Evolutionary conservation across 2,888 invertebrate species (phyloP).

Genomic region (Eulithis testata): DNA sequence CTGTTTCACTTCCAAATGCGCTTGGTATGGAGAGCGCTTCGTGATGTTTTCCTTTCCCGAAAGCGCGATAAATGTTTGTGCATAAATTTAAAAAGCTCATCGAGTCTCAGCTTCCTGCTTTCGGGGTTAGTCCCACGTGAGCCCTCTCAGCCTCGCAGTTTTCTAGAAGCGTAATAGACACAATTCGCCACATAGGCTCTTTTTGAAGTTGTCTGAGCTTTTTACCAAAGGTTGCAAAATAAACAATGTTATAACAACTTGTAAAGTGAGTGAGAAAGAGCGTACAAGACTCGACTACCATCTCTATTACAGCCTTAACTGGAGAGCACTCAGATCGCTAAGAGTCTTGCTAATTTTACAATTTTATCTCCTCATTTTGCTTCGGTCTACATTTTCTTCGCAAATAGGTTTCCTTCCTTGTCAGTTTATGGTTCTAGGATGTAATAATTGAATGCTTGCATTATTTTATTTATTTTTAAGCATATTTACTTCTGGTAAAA

Average conservation of each 20-base stretch:
- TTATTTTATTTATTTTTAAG: too few relatives aligned
- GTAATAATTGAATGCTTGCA: too few relatives aligned
- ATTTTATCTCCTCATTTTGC: constrained; percentile 24
- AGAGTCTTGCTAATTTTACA: constrained; percentile 28
- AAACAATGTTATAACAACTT: constrained; percentile 19
- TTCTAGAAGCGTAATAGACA: constrained; percentile 32
- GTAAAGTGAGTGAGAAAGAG: constrained; percentile 18
- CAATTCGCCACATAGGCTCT: constrained; percentile 39
- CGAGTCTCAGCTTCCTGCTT: constrained; percentile 50
- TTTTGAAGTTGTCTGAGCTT: constrained; percentile 32
- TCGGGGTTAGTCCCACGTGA: constrained; percentile 51
- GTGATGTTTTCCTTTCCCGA: constrained; percentile 53
- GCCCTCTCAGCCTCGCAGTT: constrained; percentile 42
- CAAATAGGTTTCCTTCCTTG: neutral
- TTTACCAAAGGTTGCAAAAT: neutral
- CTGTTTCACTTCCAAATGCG: constrained; percentile 8
- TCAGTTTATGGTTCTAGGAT: neutral
- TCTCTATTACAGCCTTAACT: constrained; percentile 20
- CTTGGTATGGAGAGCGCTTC: constrained; percentile 13
- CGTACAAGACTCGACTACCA: constrained; percentile 13
- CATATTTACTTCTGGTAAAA: too few relatives aligned
- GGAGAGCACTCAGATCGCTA: constrained; percentile 13
- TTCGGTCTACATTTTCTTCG: constrained; percentile 1
- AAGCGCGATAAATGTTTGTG: constrained; percentile 62
- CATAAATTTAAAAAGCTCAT: constrained; percentile 63